Conservation (phyloP, 1,140 invertebrate species). For the Trinorchestia longiramus region DNA sequence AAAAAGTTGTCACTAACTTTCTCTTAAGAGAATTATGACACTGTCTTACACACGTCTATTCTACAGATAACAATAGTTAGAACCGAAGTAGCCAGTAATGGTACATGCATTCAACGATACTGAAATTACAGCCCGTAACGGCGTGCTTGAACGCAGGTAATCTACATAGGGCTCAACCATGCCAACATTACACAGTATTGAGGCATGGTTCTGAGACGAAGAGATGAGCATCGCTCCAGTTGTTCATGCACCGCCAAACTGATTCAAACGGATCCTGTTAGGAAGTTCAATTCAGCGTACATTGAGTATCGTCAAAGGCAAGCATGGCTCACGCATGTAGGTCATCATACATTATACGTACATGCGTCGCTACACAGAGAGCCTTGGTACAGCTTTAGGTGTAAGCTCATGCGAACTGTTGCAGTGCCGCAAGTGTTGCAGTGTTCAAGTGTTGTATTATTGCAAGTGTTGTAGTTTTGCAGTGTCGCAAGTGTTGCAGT, state of each 20-base stretch:
- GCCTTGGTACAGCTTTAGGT: not conserved
- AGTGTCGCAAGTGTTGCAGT: no score
- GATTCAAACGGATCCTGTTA: conserved; percentile 40
- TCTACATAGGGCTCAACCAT: not conserved
- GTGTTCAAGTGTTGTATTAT: no score
- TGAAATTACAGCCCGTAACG: not conserved
- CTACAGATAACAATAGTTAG: not conserved
- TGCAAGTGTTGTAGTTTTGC: no score
- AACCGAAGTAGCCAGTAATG: not conserved
- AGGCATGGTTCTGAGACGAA: not conserved
- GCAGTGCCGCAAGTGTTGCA: not conserved
- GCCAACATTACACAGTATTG: not conserved
- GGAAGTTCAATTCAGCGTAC: not conserved
- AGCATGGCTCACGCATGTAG: not conserved
- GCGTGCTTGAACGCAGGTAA: not conserved
- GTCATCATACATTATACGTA: not conserved
- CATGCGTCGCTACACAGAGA: not conserved
- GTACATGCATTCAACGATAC: not conserved
- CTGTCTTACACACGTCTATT: not conserved
- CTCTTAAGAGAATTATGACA: not conserved
- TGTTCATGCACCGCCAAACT: conserved; percentile 15
- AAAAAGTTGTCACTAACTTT: no score
- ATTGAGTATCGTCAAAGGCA: conserved; percentile 13
- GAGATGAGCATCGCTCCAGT: conserved; percentile 7
- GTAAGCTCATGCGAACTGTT: not conserved